These are phyloP conservation scores for Picus viridis DNA, from an alignment of 2,797 vertebrate genomes.

Conservation along the genomic window DNA sequence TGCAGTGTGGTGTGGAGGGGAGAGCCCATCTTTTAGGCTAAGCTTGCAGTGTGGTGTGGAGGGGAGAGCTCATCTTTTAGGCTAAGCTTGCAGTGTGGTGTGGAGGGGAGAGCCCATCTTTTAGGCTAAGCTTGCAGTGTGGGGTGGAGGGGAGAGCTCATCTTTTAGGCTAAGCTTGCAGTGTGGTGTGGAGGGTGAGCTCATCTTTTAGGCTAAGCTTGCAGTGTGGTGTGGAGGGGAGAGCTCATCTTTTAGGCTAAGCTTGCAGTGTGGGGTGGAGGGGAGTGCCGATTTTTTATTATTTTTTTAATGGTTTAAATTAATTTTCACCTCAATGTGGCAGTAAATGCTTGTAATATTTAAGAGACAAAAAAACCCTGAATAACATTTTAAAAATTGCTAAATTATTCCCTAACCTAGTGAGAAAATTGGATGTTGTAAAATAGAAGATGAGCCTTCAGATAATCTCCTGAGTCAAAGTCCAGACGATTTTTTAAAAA, in stretches of 20 bases:
- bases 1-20: too few species aligned
- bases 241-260: not conserved
- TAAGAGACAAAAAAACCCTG: not conserved
- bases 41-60: too few species aligned
- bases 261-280: not conserved
- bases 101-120: too few species aligned
- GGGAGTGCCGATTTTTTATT: not conserved
- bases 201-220: not conserved
- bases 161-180: not conserved
- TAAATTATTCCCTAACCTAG: not conserved
- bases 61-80: too few species aligned
- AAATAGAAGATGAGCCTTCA: not conserved
- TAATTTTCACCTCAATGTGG: not conserved
- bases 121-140: too few species aligned
- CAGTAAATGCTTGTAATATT: not conserved
- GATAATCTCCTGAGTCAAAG: not conserved
- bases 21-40: too few species aligned
- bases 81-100: too few species aligned
- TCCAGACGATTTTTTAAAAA: not conserved
- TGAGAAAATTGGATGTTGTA: not conserved
- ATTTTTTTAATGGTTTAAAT: not conserved
- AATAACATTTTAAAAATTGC: not conserved
- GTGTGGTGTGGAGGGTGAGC: not conserved
- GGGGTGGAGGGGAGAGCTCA: too few species aligned
- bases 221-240: not conserved